phyloP scores from a whole-genome alignment of 2,888 invertebrate genomes.

The Physocephala rufipes region DNA sequence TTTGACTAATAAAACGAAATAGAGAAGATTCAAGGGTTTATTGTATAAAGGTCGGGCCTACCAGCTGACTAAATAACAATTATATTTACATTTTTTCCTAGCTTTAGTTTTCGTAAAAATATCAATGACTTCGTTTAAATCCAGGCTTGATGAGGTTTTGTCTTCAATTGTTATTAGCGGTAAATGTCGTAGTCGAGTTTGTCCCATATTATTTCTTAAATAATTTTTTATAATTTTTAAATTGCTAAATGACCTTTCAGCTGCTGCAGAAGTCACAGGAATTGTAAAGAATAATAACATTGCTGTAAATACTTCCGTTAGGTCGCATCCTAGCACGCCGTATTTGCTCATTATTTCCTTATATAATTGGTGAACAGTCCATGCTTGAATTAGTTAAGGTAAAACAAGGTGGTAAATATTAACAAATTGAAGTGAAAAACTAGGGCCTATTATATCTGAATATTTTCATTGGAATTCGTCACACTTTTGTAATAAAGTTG shows the following conservation, averaged over 20 bases:
- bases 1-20: conserved; percentile 13
- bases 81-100: conserved; percentile 4
- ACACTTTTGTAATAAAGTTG: conserved; percentile 30
- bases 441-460: conserved; percentile 20
- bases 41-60: conserved; percentile 9
- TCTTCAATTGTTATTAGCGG: conserved; percentile 32
- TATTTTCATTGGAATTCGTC: conserved; percentile 26
- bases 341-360: conserved; percentile 28
- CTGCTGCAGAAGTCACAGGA: conserved; percentile 28
- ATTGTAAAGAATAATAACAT: conserved; percentile 36
- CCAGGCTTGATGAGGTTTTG: conserved; percentile 30
- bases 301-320: conserved; percentile 38
- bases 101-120: conserved; percentile 16
- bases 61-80: conserved; percentile 15
- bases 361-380: conserved; percentile 24
- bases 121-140: conserved; percentile 26
- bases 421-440: conserved; percentile 34
- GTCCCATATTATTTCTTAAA: conserved; percentile 32
- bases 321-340: conserved; percentile 38
- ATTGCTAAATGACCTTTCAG: conserved; percentile 18
- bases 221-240: conserved; percentile 16
- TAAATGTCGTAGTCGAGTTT: conserved; percentile 31
- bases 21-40: conserved; percentile 12
- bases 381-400: conserved; percentile 21
- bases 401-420: conserved; percentile 33